Base-by-base conservation (phyloP, 2,888 invertebrate species). In the Lycophotia porphyrea region DNA sequence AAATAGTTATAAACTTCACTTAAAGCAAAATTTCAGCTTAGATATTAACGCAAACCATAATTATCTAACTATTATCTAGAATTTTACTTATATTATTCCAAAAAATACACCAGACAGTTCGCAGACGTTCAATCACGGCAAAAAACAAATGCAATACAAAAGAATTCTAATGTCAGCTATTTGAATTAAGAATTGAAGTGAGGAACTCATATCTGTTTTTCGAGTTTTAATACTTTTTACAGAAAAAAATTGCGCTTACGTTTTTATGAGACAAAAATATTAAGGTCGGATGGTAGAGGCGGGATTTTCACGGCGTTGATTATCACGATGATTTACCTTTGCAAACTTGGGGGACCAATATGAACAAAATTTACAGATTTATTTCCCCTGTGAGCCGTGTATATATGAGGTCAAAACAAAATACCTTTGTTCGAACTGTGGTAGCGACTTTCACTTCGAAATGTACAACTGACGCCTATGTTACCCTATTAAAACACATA, bases 41-140 rank as follows among this genome's bases (percentile, higher is more conserved):
- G 82, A 85, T 85, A 85, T 85, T 87, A 88, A 86, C 86, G 80
- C 84, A 90, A 90, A 90, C 87, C 92, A 92, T 92, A 89, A 83
- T 90, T 88, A 87, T 80, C 70, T 52, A 69, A 83, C 81, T 87
- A 86, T 21, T 83, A 88, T 80, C 81, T 87, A 85, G 86, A 89
- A 85, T 83, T 89, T 87, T 82, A 87, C 89, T 90, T 90, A 90
- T 75, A 89, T 87, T 87, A 87, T 80, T 84, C 74, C 83, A 82
- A 67, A 81, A 85, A 82, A 79, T 69, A 71, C 31, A 71, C 65
- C 71, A 81, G 65, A 81, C 81, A 82, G 74, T 80, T 84, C 79
- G 74, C 74, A 79, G 71, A 80, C 85, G 74, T 87, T 82, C 74
- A 74, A 49, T 68, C 80, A 69, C 78, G 71, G 73, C 71, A 76